Conservation (phyloP, 2,888 invertebrate species). For the Melieria crassipennis region DNA sequence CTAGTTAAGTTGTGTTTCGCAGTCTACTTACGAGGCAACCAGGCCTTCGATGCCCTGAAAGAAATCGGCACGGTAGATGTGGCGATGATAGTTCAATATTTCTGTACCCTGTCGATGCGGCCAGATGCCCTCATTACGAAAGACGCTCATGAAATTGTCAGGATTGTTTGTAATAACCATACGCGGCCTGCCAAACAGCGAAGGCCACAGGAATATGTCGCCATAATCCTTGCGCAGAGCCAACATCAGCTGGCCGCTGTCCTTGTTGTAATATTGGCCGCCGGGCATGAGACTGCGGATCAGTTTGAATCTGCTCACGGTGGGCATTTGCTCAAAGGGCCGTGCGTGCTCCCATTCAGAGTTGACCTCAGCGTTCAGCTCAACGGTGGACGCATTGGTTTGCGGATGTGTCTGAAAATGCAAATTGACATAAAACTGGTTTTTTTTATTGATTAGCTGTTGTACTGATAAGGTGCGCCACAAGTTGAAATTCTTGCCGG, state of each 20-base stretch:
- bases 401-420: no score
- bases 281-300: slow-evolving; percentile 50
- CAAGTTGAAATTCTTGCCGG: no score
- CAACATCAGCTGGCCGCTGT: slow-evolving; percentile 41
- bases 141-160: slow-evolving; percentile 67
- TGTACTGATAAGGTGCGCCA: no score
- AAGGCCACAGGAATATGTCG: no score
- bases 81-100: slow-evolving; percentile 63
- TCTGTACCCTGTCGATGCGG: slow-evolving; percentile 65
- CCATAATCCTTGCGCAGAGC: slow-evolving; percentile 42
- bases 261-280: slow-evolving; percentile 52
- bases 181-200: slow-evolving; percentile 44
- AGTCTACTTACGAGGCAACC: slow-evolving; percentile 45
- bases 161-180: slow-evolving; percentile 67
- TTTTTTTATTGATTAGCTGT: no score
- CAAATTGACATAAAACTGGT: no score
- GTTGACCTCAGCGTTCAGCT: not conserved
- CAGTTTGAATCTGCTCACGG: slow-evolving; percentile 37
- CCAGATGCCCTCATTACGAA: slow-evolving; percentile 67
- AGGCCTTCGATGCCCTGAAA: slow-evolving; percentile 51
- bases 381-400: no score
- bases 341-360: slow-evolving; percentile 55
- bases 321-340: slow-evolving; percentile 52
- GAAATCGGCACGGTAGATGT: slow-evolving; percentile 45
- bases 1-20: not conserved